Percentiles rank a stretch among this genome's conserved stretches.
Conservation (phyloP, 2,797 vertebrate species). For the Distichodus sexfasciatus region DNA sequence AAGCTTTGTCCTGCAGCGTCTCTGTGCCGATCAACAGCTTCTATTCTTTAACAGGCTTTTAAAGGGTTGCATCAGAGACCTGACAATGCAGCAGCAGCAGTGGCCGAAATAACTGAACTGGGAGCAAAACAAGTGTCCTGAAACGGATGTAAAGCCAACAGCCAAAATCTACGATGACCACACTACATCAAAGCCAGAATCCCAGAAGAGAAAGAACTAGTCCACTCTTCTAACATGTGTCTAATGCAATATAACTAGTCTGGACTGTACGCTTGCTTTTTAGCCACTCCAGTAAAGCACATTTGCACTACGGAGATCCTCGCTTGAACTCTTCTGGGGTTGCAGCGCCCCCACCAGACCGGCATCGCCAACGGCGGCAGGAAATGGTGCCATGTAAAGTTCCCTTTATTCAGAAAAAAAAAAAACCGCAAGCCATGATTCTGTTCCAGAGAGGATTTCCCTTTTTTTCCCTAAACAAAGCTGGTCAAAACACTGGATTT, state of each 20-base stretch:
- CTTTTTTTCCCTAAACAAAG: constrained; percentile 25
- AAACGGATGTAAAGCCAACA: neutral
- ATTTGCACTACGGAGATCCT: constrained; percentile 55
- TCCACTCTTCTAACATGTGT: neutral
- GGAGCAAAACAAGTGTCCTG: neutral
- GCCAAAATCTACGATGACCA: neutral
- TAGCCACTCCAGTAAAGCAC: constrained; percentile 39
- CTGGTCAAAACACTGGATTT: constrained; percentile 51
- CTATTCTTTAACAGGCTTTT: neutral
- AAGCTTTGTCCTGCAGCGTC: no score
- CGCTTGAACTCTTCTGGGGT: neutral
- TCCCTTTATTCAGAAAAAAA: constrained; percentile 21
- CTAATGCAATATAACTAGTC: neutral
- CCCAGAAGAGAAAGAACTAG: neutral
- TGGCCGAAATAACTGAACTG: neutral
- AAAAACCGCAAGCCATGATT: constrained; percentile 7
- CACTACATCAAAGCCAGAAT: neutral
- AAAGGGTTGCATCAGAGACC: neutral
- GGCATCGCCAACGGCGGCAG: neutral
- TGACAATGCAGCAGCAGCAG: neutral
- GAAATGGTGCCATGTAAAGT: constrained; percentile 32
- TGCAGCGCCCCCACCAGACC: neutral
- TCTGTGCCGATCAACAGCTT: neutral
- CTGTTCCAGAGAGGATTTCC: neutral
- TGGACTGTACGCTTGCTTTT: constrained; percentile 12